phyloP scores from a whole-genome alignment of 2,888 invertebrate species.

The Caenorhabditis sinica region DNA sequence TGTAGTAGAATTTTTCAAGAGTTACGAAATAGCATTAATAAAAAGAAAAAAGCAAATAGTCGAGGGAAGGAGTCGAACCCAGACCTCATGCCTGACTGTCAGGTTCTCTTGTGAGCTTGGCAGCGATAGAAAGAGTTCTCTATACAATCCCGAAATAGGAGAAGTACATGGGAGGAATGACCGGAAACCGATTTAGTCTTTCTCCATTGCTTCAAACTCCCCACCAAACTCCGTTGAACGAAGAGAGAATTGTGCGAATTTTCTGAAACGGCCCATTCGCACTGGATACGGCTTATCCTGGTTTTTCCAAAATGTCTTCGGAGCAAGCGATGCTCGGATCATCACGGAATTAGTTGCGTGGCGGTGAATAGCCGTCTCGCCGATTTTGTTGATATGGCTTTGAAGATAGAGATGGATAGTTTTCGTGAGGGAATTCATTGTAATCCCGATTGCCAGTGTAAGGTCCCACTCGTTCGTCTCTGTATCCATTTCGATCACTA shows the following conservation, averaged over 20 bases:
- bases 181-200: too few relatives aligned
- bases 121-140: too few relatives aligned
- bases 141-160: too few relatives aligned
- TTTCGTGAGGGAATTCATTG: background rate
- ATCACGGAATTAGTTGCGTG: background rate
- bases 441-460: background rate
- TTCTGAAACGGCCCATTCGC: background rate
- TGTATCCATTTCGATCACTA: background rate
- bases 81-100: too few relatives aligned
- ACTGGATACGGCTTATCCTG: too few relatives aligned
- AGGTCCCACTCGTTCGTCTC: background rate
- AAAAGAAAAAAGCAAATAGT: too few relatives aligned
- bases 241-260: background rate
- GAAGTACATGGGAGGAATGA: too few relatives aligned
- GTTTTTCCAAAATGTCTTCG: background rate
- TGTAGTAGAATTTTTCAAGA: too few relatives aligned
- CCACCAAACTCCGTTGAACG: background rate
- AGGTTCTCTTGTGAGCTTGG: too few relatives aligned
- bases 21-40: too few relatives aligned
- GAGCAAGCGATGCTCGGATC: background rate
- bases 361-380: background rate
- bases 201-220: conserved; percentile 26
- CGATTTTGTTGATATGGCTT: too few relatives aligned
- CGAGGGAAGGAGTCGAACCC: too few relatives aligned
- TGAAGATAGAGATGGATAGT: background rate